Conservation (phyloP, 1,140 invertebrate genomes). For the Oncopeltus fasciatus region DNA sequence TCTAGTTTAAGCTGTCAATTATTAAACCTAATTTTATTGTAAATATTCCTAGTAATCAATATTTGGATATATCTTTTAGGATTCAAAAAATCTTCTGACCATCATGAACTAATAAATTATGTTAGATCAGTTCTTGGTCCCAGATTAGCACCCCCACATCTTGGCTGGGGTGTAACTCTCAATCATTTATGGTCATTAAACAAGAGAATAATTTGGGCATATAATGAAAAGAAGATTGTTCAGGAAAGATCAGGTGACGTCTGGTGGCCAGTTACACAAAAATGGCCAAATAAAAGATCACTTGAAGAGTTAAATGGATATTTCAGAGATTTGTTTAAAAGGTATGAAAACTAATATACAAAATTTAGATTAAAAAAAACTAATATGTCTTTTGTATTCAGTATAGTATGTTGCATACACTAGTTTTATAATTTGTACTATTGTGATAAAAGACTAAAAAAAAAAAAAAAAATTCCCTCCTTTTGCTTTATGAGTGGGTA, state of each 20-base stretch:
- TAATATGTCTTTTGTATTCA: neutral
- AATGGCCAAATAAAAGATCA: neutral
- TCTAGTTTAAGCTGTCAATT: no score
- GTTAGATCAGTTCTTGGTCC: neutral
- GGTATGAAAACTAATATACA: neutral
- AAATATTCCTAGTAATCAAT: no score
- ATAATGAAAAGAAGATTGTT: neutral
- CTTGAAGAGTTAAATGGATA: neutral
- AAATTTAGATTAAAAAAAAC: neutral
- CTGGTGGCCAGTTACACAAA: neutral
- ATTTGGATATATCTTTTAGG: neutral
- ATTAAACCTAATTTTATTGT: no score
- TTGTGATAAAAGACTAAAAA: no score
- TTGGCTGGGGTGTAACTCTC: neutral
- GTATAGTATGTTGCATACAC: constrained; percentile 3
- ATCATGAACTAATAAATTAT: neutral
- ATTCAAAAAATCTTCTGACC: neutral
- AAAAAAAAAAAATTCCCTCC: no score
- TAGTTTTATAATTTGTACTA: no score
- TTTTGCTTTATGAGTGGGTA: no score
- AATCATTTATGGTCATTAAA: neutral
- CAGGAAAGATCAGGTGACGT: neutral
- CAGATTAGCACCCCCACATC: neutral
- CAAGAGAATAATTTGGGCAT: neutral
- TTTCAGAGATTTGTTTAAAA: neutral